Base-by-base conservation (phyloP, 2,888 invertebrate genomes). In the Leucophora obtusa region DNA sequence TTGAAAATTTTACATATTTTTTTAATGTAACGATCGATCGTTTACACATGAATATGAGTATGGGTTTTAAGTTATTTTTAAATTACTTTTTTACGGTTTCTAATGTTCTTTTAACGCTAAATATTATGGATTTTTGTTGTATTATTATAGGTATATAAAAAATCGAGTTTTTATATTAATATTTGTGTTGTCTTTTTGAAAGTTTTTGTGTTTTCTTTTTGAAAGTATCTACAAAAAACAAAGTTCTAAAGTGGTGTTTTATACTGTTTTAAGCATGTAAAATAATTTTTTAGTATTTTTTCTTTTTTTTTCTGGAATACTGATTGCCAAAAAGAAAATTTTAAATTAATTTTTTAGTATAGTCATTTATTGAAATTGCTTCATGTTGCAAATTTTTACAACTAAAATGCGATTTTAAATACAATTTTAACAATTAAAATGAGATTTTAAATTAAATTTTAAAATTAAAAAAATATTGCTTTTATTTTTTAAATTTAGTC, bases 141-240 rank as follows among this genome's bases (percentile, higher is more conserved):
- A 59, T 70, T 4, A 53, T 54, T 74, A 58, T 35, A 65, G 71
- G 14, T 70, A 47, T 65, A 71, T 70, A 75, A 75, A 79, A 75
- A 79, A 74, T 74, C 35, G 58, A 75, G 60, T 54, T 74, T 74
- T 14, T 28, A 72, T 63, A 68, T 59, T 35, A 14, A 43, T 47
- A 35, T 54, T 1, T 15, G 15, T 56, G 15, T 63, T 63, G 51
- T 68, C 58, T 60, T 70, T 65, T 33, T 15, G 74, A 70, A 74
- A 71, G 66, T 81, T n/a, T n/a, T 17, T 63, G n/a, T 62, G 43
- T 24, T 60, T 35, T 10, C 58, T 60, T 70, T 65, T 33, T 15
- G 74, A 70, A 74, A 71, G 66, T 81, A 81, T 81, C 81, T 81
- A 81, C 81, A 81, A 74, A 81, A 66, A 75, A n/a, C n/a, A n/a